phyloP scores from a whole-genome alignment of 23 tunicate genomes.

The Ciona savignyi region DNA sequence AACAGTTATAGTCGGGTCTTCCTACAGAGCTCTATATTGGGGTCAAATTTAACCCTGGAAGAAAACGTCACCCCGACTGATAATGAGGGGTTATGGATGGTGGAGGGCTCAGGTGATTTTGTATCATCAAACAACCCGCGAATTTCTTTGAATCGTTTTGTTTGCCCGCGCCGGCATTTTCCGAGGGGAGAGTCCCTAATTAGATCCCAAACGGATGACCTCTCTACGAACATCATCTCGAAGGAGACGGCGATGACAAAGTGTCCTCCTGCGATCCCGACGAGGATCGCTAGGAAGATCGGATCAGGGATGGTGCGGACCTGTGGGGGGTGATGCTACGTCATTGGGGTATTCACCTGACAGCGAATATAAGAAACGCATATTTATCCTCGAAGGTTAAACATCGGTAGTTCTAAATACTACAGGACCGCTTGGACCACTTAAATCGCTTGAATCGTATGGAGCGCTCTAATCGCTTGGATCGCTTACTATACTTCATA shows the following conservation, averaged over 20 bases:
- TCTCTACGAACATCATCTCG: constrained; percentile 63
- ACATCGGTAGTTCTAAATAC: too few relatives aligned
- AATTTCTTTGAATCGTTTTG: constrained; percentile 24
- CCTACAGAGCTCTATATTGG: background rate
- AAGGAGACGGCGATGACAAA: constrained; percentile 43
- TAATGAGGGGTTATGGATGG: background rate
- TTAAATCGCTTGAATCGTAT: too few relatives aligned
- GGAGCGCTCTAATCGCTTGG: too few relatives aligned
- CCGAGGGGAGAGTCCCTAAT: background rate
- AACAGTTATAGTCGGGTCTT: background rate
- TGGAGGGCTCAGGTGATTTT: background rate
- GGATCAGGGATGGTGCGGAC: constrained; percentile 52
- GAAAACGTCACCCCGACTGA: background rate
- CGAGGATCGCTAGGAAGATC: constrained; percentile 27
- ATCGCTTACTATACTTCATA: too few relatives aligned
- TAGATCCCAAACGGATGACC: constrained; percentile 12
- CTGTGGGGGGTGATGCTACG: background rate
- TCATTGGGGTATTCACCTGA: too few relatives aligned
- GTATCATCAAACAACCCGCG: background rate
- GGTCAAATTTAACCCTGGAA: background rate
- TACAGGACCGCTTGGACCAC: too few relatives aligned
- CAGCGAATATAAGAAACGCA: too few relatives aligned
- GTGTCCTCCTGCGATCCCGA: constrained; percentile 42
- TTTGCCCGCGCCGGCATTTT: background rate
- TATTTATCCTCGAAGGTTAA: too few relatives aligned